Base-by-base conservation (phyloP, 2,113 vertebrate genomes). In the Myxocyprinus asiaticus region DNA sequence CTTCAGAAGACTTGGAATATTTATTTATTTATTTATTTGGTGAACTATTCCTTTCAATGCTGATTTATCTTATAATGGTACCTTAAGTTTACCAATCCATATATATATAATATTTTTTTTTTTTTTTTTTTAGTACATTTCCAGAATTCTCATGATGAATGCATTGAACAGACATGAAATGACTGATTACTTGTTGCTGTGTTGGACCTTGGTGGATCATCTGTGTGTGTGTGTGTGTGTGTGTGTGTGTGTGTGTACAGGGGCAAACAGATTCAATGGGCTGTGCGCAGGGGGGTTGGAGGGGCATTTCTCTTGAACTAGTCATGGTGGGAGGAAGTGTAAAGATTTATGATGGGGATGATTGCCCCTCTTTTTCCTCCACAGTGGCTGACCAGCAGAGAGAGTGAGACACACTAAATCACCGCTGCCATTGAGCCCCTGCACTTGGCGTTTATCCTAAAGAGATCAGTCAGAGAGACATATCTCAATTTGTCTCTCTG, bases 331-430 rank as follows among this genome's bases (percentile, higher is more conserved):
- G 82, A 84, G 85, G 86, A 88, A 85, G 80, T 82, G 80, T 81
- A 62, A 58, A 86, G 86, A 88, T 86, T 88, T 88, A 86, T 86
- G 83, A 77, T 59, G 2, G 76, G 76, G 47, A 69, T 81, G 82
- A 85, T 85, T 85, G 65, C 83, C 82, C 83, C 65, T 85, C 77
- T 82, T 75, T 82, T 77, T 78, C 62, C 76, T 82, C 75, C 71
- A 72, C 45, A 55, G 77, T 55, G 80, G 69, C 61, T 82, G 82
- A 82, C 73, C 77, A 79, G 59, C 68, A 64, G 78, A 77, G 66
- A 76, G 58, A 72, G 80, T 66, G 72, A 83, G 74, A 76, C 4
- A 8, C 56, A 82, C 5, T 85, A 81, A 85, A 83, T 85, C 79
- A 83, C 53, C 22, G 8, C 53, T 17, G 62, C 55, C 76, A 5